phyloP scores from a whole-genome alignment of 2,888 invertebrate genomes.

The Silvanus unidentatus region DNA sequence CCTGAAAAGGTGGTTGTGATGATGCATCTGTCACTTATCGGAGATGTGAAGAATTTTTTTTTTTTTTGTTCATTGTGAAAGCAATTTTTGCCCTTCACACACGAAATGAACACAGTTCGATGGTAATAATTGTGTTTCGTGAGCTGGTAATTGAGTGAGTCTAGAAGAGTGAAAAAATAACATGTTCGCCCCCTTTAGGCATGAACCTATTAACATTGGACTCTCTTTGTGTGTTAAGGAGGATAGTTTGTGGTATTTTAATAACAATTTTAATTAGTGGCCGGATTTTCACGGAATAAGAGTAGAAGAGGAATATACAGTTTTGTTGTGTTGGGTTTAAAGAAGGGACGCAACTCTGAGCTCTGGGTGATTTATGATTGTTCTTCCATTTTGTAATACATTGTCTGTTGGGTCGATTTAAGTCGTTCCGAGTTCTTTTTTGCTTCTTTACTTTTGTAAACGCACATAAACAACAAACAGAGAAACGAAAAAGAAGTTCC shows the following conservation, averaged over 20 bases:
- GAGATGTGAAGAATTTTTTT: too few species aligned
- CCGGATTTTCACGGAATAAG: conserved; percentile 28
- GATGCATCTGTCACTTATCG: conserved; percentile 4
- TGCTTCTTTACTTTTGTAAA: too few species aligned
- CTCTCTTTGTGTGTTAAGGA: not conserved
- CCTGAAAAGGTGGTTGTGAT: conserved; percentile 16
- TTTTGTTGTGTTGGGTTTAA: too few species aligned
- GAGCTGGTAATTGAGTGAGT: conserved; percentile 11
- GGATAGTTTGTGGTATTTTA: conserved; percentile 33
- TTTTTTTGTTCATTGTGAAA: too few species aligned
- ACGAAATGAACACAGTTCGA: not conserved
- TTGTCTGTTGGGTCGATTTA: conserved; percentile 13
- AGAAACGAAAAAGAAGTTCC: too few species aligned
- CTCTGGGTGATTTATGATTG: conserved; percentile 32
- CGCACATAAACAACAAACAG: too few species aligned
- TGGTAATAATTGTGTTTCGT: conserved; percentile 5
- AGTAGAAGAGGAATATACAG: too few species aligned
- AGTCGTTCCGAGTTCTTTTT: too few species aligned
- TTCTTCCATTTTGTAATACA: conserved; percentile 24
- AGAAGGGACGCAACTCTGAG: conserved; percentile 6
- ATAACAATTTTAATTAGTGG: conserved; percentile 35
- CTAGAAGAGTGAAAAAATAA: conserved; percentile 10
- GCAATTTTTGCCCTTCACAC: too few species aligned
- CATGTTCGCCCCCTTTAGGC: conserved; percentile 16
- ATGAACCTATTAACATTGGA: conserved; percentile 24